phyloP scores from a whole-genome alignment of 2,113 vertebrate genomes.

The Rutilus rutilus region DNA sequence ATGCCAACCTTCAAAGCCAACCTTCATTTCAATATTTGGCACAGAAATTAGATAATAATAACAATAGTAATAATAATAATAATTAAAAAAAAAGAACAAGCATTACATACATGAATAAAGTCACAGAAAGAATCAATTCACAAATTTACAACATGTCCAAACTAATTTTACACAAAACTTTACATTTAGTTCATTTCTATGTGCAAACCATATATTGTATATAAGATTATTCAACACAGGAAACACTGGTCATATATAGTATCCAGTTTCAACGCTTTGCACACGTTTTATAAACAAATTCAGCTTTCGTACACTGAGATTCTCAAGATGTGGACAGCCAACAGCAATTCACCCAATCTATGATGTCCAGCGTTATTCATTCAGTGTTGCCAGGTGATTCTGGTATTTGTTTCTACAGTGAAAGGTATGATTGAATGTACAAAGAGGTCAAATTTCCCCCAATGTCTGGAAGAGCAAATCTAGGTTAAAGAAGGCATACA shows the following conservation, averaged over 20 bases:
- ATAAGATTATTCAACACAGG: constrained; percentile 37
- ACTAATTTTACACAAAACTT: constrained; percentile 53
- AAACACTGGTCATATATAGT: constrained; percentile 8
- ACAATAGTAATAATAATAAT: constrained; percentile 49
- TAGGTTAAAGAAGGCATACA: constrained; percentile 64
- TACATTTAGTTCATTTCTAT: constrained; percentile 57
- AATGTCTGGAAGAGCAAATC: constrained; percentile 60
- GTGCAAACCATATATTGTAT: constrained; percentile 58
- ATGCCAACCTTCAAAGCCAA: constrained; percentile 34
- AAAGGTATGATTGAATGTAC: constrained; percentile 26
- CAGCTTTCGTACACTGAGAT: constrained; percentile 5
- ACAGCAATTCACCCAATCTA: constrained; percentile 1
- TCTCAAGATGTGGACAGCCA: constrained; percentile 4
- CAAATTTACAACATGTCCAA: constrained; percentile 61
- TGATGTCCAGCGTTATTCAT: constrained; percentile 2
- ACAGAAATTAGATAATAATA: constrained; percentile 60
- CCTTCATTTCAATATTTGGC: constrained; percentile 65
- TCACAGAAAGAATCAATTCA: constrained; percentile 63
- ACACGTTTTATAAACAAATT: constrained; percentile 33
- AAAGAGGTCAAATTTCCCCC: constrained; percentile 35
- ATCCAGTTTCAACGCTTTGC: not conserved
- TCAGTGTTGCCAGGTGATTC: not conserved
- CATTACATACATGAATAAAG: constrained; percentile 61
- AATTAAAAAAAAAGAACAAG: constrained; percentile 46
- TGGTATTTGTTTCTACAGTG: constrained; percentile 18